Evolutionary conservation across 2,797 vertebrate genomes (phyloP).

Genomic region (Onychomys arenicola): DNA sequence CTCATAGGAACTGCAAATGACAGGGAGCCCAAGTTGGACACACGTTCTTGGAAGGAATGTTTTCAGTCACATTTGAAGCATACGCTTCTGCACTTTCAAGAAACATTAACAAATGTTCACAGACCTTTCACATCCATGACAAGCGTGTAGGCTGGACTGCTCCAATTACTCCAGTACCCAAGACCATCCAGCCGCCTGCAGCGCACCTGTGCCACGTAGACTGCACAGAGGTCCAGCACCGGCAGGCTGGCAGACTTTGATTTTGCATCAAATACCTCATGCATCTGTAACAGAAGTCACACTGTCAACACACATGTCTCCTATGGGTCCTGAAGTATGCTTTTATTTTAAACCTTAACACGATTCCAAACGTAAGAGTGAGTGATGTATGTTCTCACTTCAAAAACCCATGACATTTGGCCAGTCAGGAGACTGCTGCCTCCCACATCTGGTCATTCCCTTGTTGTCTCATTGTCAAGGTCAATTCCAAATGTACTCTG

Average conservation of each 20-base stretch:
- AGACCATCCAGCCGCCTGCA: slow-evolving; percentile 87
- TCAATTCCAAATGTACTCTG: neutral
- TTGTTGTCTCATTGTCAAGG: neutral
- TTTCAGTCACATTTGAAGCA: neutral
- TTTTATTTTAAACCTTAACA: slow-evolving; percentile 7
- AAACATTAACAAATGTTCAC: neutral
- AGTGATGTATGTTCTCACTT: neutral
- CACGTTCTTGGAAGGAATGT: neutral
- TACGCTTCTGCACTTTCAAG: neutral
- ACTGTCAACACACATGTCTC: neutral
- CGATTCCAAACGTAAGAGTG: neutral
- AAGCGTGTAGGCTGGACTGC: slow-evolving; percentile 84
- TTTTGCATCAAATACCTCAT: slow-evolving; percentile 77
- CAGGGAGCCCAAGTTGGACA: slow-evolving; percentile 22
- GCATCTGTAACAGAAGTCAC: slow-evolving; percentile 85
- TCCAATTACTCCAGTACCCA: slow-evolving; percentile 96
- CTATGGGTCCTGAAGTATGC: neutral
- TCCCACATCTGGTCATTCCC: neutral
- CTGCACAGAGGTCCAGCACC: slow-evolving; percentile 88
- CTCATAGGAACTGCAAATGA: slow-evolving; percentile 90
- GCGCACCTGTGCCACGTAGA: slow-evolving; percentile 90
- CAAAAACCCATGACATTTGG: neutral
- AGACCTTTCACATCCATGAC: slow-evolving; percentile 92
- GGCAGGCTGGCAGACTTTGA: slow-evolving; percentile 80
- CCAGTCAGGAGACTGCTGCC: neutral